A percentile compares a stretch with the other conserved stretches of the same genome.
Conservation (phyloP, 2,797 vertebrate species). For the Lateolabrax maculatus region DNA sequence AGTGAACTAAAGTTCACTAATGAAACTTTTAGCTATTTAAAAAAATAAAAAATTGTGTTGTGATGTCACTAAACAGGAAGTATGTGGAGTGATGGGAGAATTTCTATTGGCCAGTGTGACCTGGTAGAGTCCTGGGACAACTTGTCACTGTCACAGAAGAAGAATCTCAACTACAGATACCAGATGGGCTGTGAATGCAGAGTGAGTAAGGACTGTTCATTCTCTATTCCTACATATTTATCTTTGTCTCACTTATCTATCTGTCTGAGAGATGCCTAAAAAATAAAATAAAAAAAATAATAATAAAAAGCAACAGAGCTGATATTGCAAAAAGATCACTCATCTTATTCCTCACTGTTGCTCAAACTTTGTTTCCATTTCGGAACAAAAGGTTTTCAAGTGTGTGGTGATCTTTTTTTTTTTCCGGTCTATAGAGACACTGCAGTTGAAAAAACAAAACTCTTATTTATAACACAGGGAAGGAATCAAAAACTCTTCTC, state of each 20-base stretch:
- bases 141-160: conserved; percentile 91
- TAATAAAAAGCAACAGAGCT: neutral
- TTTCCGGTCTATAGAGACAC: neutral
- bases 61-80: conserved; percentile 83
- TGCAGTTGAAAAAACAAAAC: neutral
- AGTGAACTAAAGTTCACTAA: neutral
- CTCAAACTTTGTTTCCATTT: neutral
- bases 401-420: neutral
- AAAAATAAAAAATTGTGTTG: conserved; percentile 37
- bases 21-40: neutral
- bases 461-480: neutral
- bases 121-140: conserved; percentile 93
- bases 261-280: neutral
- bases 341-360: neutral
- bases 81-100: conserved; percentile 89
- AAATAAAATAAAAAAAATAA: no score
- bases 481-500: conserved; percentile 30
- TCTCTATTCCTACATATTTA: conserved; percentile 29
- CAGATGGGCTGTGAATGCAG: conserved; percentile 94
- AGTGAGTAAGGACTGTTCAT: conserved; percentile 83
- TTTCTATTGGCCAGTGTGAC: conserved; percentile 92
- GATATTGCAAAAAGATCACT: neutral
- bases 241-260: conserved; percentile 19
- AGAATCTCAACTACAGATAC: conserved; percentile 94
- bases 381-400: neutral